Percentiles rank a stretch among this genome's conserved stretches.
Conservation (phyloP, 2,888 invertebrate genomes). For the Timandra comae region DNA sequence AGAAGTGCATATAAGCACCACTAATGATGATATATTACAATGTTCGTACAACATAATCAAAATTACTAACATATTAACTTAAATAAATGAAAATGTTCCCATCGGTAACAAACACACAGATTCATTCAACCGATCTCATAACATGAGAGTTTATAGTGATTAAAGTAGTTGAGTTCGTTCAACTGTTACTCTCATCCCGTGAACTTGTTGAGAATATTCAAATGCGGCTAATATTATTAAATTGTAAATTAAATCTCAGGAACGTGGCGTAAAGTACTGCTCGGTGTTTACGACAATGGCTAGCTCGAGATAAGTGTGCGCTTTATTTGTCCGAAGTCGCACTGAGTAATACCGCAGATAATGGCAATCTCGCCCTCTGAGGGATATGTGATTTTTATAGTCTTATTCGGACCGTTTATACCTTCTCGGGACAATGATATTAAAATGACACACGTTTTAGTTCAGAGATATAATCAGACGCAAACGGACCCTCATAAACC, state of each 20-base stretch:
- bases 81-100: no score
- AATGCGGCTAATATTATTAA: slow-evolving; percentile 25
- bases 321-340: slow-evolving; percentile 46
- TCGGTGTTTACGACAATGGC: slow-evolving; percentile 30
- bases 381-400: slow-evolving; percentile 50
- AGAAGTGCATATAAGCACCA: no score
- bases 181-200: slow-evolving; percentile 5
- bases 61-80: no score
- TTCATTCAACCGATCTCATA: no score
- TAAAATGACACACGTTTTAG: slow-evolving; percentile 20
- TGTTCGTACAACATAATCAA: no score
- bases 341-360: slow-evolving; percentile 59
- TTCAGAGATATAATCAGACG: slow-evolving; percentile 4
- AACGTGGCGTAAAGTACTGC: slow-evolving; percentile 30
- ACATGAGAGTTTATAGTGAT: slow-evolving; percentile 15
- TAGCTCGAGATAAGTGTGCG: slow-evolving; percentile 42
- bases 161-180: slow-evolving; percentile 19
- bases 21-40: no score
- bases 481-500: no score
- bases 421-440: slow-evolving; percentile 24
- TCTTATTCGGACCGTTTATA: slow-evolving; percentile 32
- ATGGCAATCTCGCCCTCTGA: slow-evolving; percentile 45
- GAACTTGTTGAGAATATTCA: slow-evolving; percentile 11
- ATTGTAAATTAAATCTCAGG: slow-evolving; percentile 28
- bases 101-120: no score